Conservation (phyloP, 2,113 vertebrate species). For the Xenopus laevis region DNA sequence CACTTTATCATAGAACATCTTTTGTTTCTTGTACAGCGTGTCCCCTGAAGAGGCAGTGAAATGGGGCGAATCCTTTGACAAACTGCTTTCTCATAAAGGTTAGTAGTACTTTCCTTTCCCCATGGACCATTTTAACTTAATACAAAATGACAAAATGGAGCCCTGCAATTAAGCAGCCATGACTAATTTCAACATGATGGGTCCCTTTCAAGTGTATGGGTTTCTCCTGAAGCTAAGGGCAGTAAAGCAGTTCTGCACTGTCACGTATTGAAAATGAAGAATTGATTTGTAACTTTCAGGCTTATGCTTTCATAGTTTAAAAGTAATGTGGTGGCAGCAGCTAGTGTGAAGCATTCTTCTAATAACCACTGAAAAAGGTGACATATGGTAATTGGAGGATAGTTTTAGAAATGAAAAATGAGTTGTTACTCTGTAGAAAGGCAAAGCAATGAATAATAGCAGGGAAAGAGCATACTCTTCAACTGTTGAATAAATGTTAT, state of each 20-base stretch:
- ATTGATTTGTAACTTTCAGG: slow-evolving; percentile 1
- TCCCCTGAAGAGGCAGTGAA: slow-evolving; percentile 75
- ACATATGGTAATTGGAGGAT: slow-evolving; percentile 13
- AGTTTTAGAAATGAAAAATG: slow-evolving; percentile 12
- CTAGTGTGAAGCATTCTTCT: slow-evolving; percentile 1
- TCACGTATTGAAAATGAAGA: slow-evolving; percentile 30
- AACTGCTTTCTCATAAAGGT: slow-evolving; percentile 87
- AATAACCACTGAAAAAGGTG: slow-evolving; percentile 9
- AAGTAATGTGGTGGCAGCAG: slow-evolving; percentile 1
- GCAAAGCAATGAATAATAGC: not conserved
- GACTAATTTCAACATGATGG: slow-evolving; percentile 12
- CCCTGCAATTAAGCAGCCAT: not conserved
- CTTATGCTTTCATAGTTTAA: slow-evolving; percentile 26
- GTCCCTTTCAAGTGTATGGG: not conserved
- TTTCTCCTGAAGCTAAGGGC: slow-evolving; percentile 32
- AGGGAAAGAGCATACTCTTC: not conserved
- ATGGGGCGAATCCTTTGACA: slow-evolving; percentile 91
- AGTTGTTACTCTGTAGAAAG: not conserved
- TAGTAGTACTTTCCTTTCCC: slow-evolving; percentile 52
- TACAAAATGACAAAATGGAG: slow-evolving; percentile 38
- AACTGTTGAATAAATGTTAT: not conserved
- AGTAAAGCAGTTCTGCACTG: slow-evolving; percentile 9
- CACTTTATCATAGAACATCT: slow-evolving; percentile 23
- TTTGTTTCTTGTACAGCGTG: slow-evolving; percentile 68
- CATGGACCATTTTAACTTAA: not conserved